Percentiles rank a stretch among this genome's conserved stretches.
These are phyloP conservation scores for Cossypha caffra DNA, from an alignment of 2,797 vertebrate genomes.

Conservation along the genomic window DNA sequence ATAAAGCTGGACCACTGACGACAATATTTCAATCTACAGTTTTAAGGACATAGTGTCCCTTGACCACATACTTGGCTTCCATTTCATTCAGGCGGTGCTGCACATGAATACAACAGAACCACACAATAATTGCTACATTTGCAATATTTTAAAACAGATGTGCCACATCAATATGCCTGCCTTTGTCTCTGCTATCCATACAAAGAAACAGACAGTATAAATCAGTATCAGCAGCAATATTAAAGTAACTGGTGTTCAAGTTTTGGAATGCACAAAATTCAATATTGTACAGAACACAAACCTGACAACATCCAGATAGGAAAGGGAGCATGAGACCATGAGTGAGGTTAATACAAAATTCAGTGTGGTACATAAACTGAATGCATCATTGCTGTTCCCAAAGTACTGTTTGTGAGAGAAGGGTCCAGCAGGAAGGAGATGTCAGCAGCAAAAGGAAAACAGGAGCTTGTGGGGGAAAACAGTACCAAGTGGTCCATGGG, in stretches of 20 bases:
- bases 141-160: neutral
- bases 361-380: neutral
- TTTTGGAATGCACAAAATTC: neutral
- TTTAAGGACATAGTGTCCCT: neutral
- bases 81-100: neutral
- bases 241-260: neutral
- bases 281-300: neutral
- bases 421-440: neutral
- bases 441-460: neutral
- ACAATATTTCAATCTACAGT: neutral
- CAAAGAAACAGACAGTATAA: neutral
- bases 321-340: neutral
- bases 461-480: neutral
- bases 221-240: neutral
- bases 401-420: neutral
- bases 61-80: neutral
- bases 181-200: neutral
- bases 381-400: neutral
- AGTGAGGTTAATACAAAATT: neutral
- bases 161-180: neutral
- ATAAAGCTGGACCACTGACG: neutral
- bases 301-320: neutral
- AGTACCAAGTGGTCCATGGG: neutral
- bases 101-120: neutral
- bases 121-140: neutral